These are phyloP conservation scores for Poicephalus meyeri DNA, from an alignment of 2,113 vertebrate genomes.

Conservation along the genomic window DNA sequence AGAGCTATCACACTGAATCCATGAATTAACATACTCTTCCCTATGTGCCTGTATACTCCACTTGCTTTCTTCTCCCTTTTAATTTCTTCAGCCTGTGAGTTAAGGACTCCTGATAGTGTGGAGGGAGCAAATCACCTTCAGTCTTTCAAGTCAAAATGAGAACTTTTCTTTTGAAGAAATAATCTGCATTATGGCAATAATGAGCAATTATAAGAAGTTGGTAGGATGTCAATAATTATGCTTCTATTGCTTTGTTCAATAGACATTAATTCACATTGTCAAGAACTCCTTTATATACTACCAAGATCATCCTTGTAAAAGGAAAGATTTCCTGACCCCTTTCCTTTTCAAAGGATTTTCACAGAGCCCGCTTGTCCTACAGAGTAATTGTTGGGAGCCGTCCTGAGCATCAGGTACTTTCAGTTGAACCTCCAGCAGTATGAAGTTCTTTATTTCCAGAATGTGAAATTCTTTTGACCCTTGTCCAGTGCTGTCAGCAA, in stretches of 20 bases:
- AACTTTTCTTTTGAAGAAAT: neutral
- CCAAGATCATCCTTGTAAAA: neutral
- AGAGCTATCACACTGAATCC: neutral
- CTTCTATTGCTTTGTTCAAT: neutral
- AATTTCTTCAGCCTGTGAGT: neutral
- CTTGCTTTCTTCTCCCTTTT: neutral
- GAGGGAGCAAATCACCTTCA: neutral
- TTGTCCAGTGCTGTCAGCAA: neutral
- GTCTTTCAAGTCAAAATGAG: neutral
- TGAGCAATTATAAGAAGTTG: neutral
- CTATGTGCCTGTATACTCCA: neutral
- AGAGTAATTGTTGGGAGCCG: neutral
- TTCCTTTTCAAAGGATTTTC: neutral
- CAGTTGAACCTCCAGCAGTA: neutral
- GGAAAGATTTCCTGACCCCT: conserved; percentile 15
- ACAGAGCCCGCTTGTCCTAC: rapidly evolving
- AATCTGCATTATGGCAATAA: neutral
- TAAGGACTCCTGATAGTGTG: neutral
- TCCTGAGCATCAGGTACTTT: neutral
- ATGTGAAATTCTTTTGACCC: conserved; percentile 4
- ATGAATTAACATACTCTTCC: neutral
- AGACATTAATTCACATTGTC: neutral
- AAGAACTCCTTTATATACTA: neutral
- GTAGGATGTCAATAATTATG: neutral
- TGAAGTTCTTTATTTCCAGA: neutral